Base-by-base conservation (phyloP, 2,888 invertebrate species). In the Ochlodes sylvanus region DNA sequence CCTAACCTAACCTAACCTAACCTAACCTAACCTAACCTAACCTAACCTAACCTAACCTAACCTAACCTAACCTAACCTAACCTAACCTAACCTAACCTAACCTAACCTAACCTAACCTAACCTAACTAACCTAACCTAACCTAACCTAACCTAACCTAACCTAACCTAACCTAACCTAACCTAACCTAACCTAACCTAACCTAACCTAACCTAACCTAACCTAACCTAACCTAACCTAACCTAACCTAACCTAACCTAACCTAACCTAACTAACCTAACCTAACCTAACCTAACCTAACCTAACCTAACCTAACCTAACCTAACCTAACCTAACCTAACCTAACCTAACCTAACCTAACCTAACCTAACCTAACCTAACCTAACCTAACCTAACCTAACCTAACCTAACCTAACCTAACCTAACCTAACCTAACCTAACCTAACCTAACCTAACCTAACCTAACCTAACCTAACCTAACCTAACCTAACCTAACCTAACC, bases 21-120 rank as follows among this genome's bases (percentile, higher is more conserved):
- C 71, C 71, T 71, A 71, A 71, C 71, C 69, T 69, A 71, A 69
- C 70, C 68, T 65, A 70, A 68, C 70, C 65, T 62, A 70, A 64
- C 70, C 69, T 69, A 71, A 69, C 71, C 71, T 70, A 73, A 71
- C 73, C 71, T 72, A 73, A 71, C 73, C 71, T 72, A 73, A 73
- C 73, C 73, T 73, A 73, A 73, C 73, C 72, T 73, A 73, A 73
- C 72, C 61, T 63, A 66, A 69, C 69, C 69, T 69, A 66, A 69
- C 69, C 66, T 64, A 70, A 69, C 69, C 69, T 69, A 69, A 70
- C 69, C 69, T 71, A 68, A 68, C 69, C 69, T 68, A 68, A 68
- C 68, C 70, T 67, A 65, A 70, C 69, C 71, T 68, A 68, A 68
- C 68, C 69, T 69, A 68, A 68, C 68, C 71, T 70, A 68, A 70